A percentile compares a stretch with the other conserved stretches of the same genome.
Conservation (phyloP, 2,888 invertebrate species). For the Hylaea fasciaria region DNA sequence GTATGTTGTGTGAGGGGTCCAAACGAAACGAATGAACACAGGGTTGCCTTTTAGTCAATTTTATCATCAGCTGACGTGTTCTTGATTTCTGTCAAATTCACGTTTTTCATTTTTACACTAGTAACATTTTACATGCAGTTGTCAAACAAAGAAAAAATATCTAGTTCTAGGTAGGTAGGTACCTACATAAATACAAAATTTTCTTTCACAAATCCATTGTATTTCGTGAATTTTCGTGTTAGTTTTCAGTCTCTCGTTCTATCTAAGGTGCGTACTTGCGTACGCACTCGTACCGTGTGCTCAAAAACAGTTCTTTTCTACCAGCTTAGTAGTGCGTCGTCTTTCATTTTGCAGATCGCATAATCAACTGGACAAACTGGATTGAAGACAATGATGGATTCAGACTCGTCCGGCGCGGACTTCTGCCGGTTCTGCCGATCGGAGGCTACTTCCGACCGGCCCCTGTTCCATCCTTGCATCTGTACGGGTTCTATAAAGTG, state of each 20-base stretch:
- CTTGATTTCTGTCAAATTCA: no score
- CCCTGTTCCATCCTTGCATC: constrained; percentile 98
- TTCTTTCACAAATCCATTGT: constrained; percentile 60
- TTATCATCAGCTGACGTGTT: not conserved
- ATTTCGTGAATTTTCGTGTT: constrained; percentile 57
- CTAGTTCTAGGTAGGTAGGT: no score
- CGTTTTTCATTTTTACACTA: not conserved
- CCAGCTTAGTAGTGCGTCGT: constrained; percentile 29
- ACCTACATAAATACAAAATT: constrained; percentile 39
- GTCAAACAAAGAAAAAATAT: constrained; percentile 71
- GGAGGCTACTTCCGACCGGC: constrained; percentile 95
- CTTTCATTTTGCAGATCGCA: constrained; percentile 67
- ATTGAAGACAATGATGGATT: constrained; percentile 79
- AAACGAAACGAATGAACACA: no score
- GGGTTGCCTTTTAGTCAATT: no score
- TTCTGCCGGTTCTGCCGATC: constrained; percentile 99
- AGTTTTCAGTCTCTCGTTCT: constrained; percentile 48
- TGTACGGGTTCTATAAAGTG: constrained; percentile 99
- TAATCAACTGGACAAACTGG: constrained; percentile 75
- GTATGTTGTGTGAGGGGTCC: no score
- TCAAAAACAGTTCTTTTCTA: constrained; percentile 11
- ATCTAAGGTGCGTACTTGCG: constrained; percentile 53
- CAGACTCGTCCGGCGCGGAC: constrained; percentile 88
- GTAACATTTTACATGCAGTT: constrained; percentile 42
- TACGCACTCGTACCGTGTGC: constrained; percentile 15